Conservation (phyloP, 2,113 vertebrate species). For the Todiramphus saurophagus region DNA sequence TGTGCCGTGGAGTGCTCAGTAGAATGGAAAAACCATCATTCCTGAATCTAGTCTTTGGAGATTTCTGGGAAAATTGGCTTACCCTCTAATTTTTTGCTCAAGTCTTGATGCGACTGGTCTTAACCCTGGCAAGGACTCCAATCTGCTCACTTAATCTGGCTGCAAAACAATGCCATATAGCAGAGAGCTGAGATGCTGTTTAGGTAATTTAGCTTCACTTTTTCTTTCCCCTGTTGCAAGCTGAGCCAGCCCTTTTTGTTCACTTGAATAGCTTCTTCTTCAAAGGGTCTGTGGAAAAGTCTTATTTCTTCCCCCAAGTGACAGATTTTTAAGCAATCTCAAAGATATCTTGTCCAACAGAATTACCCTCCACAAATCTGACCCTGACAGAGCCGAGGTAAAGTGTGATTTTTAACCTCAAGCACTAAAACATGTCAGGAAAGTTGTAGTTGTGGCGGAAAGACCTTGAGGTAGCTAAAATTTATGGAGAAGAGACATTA, state of each 20-base stretch:
- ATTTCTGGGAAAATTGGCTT: conserved; percentile 58
- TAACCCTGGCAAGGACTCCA: not conserved
- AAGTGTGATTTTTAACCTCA: conserved; percentile 50
- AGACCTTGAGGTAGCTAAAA: conserved; percentile 40
- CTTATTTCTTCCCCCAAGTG: not conserved
- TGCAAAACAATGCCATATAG: not conserved
- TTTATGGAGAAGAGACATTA: conserved; percentile 19
- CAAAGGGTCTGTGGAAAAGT: conserved; percentile 25
- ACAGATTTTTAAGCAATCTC: conserved; percentile 6
- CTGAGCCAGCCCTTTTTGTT: conserved; percentile 37
- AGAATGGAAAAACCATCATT: conserved; percentile 47
- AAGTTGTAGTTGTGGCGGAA: not conserved
- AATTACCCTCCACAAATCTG: conserved; percentile 58
- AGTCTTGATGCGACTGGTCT: not conserved
- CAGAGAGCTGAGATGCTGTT: conserved; percentile 24
- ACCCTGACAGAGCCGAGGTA: conserved; percentile 29
- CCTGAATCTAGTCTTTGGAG: not conserved
- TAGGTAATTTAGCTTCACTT: conserved; percentile 14
- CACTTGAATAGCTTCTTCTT: conserved; percentile 37
- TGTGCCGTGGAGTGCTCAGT: not conserved
- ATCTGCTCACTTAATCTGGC: conserved; percentile 47
- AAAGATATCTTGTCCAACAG: not conserved
- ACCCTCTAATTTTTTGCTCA: not conserved
- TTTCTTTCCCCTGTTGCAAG: not conserved
- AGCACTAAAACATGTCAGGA: conserved; percentile 18